Evolutionary conservation across 37 sponge, comb jelly and placozoan genomes (phyloP), one percentile per base, ranked within the genome.

Genomic region (Chondrilla cf. caribensis): DNA sequence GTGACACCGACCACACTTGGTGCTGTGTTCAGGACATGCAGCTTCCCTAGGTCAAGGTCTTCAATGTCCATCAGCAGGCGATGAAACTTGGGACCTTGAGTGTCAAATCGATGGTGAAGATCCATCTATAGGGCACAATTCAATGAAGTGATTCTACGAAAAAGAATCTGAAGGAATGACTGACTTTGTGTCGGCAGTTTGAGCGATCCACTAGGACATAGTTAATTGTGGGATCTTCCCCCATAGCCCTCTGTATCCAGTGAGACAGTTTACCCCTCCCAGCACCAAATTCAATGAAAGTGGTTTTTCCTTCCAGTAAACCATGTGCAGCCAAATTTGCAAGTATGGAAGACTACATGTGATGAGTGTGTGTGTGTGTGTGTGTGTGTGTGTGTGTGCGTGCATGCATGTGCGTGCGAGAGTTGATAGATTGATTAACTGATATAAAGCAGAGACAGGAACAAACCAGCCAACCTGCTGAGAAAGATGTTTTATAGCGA

Each of bases 201-300:
- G 86, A 70, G 58, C 85, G 84, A 70, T 95, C 95, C 33, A 95
- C 82, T 17, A 95, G 83, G 25, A 89, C 73, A 70, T 79, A 94
- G 55, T 80, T 75, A 38, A 66, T 60, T 18, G 28, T 35, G 26
- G 54, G 42, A 31, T 64, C 44, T 3, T 60, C 72, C 60, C 64
- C 42, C 17, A 84, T 37, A 24, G 88, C 85, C 51, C 54, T 73
- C 43, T 82, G 65, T 73, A 87, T 65, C 88, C 88, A 87, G 60
- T 87, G 88, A 60, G 88, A 87, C 11, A 87, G 78, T 55, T 79
- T 84, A 65, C 94, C 94, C 84, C 90, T 84, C 17, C 95, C 95
- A 62, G 95, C 95, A 68, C 95, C 95, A 89, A 95, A 95, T 81
- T 95, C 95, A 43, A 95, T 58, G 82, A 62, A 95, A 39, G 86